A percentile compares a stretch with the other conserved stretches of the same genome.
Evolutionary conservation across 2,888 invertebrate species (phyloP).

Genomic region (Allacma fusca): DNA sequence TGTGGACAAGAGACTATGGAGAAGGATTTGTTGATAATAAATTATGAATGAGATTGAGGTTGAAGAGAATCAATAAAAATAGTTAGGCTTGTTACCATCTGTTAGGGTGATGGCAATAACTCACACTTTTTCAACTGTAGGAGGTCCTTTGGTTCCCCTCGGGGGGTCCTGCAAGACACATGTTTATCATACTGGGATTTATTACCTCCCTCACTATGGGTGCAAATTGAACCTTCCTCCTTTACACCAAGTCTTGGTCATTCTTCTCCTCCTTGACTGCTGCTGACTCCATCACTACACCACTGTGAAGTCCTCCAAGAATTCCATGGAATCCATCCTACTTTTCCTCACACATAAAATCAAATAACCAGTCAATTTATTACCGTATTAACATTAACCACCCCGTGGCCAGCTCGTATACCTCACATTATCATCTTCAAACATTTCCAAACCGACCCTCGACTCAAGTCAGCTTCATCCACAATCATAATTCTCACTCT

Average conservation of each 20-base stretch:
- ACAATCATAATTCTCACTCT: neutral
- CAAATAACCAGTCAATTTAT: conserved; percentile 44
- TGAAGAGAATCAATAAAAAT: conserved; percentile 55
- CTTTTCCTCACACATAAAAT: conserved; percentile 38
- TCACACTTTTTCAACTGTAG: conserved; percentile 49
- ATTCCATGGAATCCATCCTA: conserved; percentile 21
- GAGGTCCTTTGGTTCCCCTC: conserved; percentile 44
- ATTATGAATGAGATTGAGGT: conserved; percentile 47
- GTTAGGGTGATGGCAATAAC: conserved; percentile 50
- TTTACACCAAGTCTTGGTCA: conserved; percentile 15
- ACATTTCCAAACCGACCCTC: conserved; percentile 18
- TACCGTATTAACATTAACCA: conserved; percentile 35
- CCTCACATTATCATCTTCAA: conserved; percentile 34
- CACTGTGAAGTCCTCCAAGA: neutral
- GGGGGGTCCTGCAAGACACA: conserved; percentile 50
- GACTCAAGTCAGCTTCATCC: neutral
- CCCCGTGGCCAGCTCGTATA: conserved; percentile 24
- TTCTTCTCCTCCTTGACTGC: neutral
- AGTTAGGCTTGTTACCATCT: conserved; percentile 46
- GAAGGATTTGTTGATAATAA: conserved; percentile 50
- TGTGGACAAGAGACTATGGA: conserved; percentile 5
- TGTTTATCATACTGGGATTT: conserved; percentile 52
- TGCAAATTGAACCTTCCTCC: conserved; percentile 38
- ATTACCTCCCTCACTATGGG: conserved; percentile 40
- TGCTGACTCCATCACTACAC: neutral